These are phyloP conservation scores for Aramus guarauna DNA, from an alignment of 2,113 vertebrate genomes.

Conservation along the genomic window DNA sequence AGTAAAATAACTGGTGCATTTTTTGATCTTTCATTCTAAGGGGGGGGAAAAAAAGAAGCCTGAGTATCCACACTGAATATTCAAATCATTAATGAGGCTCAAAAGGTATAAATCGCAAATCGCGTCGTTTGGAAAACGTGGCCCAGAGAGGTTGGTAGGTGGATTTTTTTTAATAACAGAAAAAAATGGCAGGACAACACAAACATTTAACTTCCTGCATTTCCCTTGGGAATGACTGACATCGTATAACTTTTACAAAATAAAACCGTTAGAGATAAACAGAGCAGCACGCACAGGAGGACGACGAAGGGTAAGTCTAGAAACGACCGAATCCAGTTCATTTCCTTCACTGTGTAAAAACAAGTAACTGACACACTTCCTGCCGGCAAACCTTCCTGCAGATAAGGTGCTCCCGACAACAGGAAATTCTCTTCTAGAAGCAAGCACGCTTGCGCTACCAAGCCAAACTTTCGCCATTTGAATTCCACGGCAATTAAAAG, in stretches of 20 bases:
- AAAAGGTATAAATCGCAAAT: conserved; percentile 22
- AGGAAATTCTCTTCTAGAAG: conserved; percentile 70
- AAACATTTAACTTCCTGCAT: neutral
- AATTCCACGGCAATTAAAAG: neutral
- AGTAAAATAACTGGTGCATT: conserved; percentile 36
- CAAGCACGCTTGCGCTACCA: conserved; percentile 26
- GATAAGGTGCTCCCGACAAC: conserved; percentile 73
- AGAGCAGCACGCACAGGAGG: neutral
- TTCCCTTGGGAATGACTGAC: neutral
- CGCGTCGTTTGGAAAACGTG: neutral
- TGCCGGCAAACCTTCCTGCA: conserved; percentile 67
- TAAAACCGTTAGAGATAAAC: neutral
- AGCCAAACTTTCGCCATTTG: conserved; percentile 31
- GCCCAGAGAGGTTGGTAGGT: neutral
- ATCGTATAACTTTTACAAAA: neutral
- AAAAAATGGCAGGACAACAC: neutral
- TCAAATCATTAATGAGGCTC: neutral
- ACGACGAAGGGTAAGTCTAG: conserved; percentile 40
- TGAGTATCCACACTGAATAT: neutral
- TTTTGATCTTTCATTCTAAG: conserved; percentile 40
- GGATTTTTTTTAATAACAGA: neutral
- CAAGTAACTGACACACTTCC: conserved; percentile 80
- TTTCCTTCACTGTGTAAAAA: conserved; percentile 78
- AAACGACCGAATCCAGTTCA: conserved; percentile 67
- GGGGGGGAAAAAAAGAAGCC: neutral